Evolutionary conservation across 92 coral and sea anemone species (phyloP).

Genomic region (Palythoa grandiflora): DNA sequence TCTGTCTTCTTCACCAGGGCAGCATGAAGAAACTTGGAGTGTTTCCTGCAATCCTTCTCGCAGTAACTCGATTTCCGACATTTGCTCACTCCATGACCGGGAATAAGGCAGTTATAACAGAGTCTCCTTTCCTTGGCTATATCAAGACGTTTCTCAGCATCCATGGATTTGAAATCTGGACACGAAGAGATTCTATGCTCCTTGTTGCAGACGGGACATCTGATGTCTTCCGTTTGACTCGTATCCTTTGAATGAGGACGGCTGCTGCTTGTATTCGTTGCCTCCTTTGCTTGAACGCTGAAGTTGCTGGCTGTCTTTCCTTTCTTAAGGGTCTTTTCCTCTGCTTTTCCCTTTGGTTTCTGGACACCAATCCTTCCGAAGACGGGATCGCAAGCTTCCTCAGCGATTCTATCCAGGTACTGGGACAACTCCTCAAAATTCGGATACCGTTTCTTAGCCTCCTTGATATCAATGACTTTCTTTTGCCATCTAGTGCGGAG

Average conservation of each 20-base stretch:
- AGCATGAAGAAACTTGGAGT: conserved; percentile 43
- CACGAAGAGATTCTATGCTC: conserved; percentile 2
- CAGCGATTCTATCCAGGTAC: conserved; percentile 24
- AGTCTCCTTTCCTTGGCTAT: not conserved
- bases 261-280: conserved; percentile 2
- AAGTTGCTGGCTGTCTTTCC: conserved; percentile 42
- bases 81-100: conserved; percentile 4
- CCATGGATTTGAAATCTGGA: conserved; percentile 1
- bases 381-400: conserved; percentile 48
- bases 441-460: conserved; percentile 9
- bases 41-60: conserved; percentile 39
- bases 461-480: conserved; percentile 33
- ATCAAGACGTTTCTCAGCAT: conserved; percentile 1
- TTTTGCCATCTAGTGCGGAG: conserved; percentile 53
- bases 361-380: conserved; percentile 26
- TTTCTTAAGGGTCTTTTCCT: conserved; percentile 1
- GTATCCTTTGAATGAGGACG: not conserved
- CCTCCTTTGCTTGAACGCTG: conserved; percentile 46
- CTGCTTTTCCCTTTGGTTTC: conserved; percentile 2
- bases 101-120: conserved; percentile 1
- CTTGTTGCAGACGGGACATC: not conserved
- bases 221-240: conserved; percentile 2
- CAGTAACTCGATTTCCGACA: conserved; percentile 6
- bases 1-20: not conserved
- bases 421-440: not conserved